Base-by-base conservation (phyloP, 2,113 vertebrate species). In the Mixornis gularis region DNA sequence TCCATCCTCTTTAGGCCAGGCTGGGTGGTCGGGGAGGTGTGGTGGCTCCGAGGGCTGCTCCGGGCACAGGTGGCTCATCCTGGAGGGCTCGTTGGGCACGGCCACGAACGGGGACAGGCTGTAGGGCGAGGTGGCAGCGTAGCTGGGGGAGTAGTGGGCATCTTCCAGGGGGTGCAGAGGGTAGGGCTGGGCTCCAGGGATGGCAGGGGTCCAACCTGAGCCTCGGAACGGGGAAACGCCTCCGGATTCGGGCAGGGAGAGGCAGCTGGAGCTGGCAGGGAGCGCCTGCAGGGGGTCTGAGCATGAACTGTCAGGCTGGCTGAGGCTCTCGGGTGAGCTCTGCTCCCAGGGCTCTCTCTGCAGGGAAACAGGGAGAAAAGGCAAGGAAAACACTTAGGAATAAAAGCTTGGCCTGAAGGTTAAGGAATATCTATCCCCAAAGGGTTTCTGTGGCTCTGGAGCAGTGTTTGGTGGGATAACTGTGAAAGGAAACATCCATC, bases 291-390 rank as follows among this genome's bases (percentile, higher is more conserved):
- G 95, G 25, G 96, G 48, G 9, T 99, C 98, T 0, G 98, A 30
- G 38, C 98, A 98, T 1, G 97, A 38, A 3, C 89, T 38, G 1
- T 99, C 98, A 1, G 91, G 58, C 92, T 98, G 98, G 87, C 96
- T 71, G 22, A 98, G 97, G 2, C 97, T 92, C 43, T 99, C 98
- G 0, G 98, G 60, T 15, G 97, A 92, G 1, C 93, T 92, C 95
- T 98, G 98, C 80, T 99, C 99, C 99, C 99, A 99, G 0, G 98
- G 96, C 82, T 99, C 98, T 82, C 98, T 99, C 99, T 99, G 96
- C 74, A 38, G 71, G 80, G 90, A 92, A 77, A 30, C 9, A 9
- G 48, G 71, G 71, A 89, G 66, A 90, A 9, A 93, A 92, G 22
- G 40, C 34, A 49, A 77, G 51, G 36, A 64, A 85, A 38, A 83